Conservation (phyloP, 2,113 vertebrate genomes). For the Trogon melanurus region DNA sequence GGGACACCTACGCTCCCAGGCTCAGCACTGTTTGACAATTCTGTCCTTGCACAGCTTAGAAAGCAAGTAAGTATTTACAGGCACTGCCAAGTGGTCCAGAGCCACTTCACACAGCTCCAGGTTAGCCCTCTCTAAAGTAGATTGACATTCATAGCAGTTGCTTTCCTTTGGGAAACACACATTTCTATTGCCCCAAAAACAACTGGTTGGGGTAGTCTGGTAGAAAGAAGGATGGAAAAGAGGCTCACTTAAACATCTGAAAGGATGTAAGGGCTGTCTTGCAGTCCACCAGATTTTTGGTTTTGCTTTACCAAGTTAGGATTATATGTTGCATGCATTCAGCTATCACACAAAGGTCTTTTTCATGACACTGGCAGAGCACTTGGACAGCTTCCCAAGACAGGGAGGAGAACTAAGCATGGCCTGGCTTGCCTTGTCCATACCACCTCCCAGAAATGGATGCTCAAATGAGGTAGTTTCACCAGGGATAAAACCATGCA, state of each 20-base stretch:
- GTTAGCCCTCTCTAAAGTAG: not conserved
- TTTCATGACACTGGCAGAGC: not conserved
- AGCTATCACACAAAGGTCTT: not conserved
- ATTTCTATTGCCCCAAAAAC: not conserved
- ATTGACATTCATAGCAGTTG: not conserved
- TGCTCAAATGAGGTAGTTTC: not conserved
- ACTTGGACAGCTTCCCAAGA: not conserved
- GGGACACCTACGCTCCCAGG: accelerated
- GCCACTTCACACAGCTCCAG: not conserved
- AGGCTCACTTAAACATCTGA: not conserved
- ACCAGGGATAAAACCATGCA: not conserved
- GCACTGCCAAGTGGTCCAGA: not conserved
- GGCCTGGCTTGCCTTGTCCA: not conserved
- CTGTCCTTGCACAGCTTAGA: not conserved
- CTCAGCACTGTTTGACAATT: not conserved
- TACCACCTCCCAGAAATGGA: not conserved
- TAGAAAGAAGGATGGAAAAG: not conserved
- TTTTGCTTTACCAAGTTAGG: not conserved
- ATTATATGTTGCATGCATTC: not conserved
- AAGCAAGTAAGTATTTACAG: not conserved
- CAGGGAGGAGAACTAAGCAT: not conserved
- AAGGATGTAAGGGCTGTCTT: not conserved
- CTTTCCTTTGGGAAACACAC: not conserved
- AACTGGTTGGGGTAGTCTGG: not conserved
- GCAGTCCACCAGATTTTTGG: not conserved